Base-by-base conservation (phyloP, 1,140 invertebrate genomes). In the Ladona fulva region DNA sequence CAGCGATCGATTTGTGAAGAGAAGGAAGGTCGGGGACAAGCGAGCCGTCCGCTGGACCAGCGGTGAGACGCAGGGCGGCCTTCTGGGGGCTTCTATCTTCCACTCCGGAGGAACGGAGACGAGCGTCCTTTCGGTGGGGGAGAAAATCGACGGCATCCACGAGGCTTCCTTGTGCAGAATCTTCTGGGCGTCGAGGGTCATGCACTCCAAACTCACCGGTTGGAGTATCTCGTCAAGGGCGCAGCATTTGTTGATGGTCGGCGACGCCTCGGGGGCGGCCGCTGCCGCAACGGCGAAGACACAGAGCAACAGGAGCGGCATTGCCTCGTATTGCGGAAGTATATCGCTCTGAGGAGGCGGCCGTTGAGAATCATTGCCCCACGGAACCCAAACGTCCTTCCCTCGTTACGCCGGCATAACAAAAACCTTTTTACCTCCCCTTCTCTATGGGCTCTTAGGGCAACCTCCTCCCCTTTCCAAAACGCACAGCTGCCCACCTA, bases 1-100 rank as follows among this genome's bases (percentile, higher is more conserved):
- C 22, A 89, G 82, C 0, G 86, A 87, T 0, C 90, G 91, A 80
- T 88, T 88, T 22, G 88, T 88, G 22, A 89, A 86, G 0, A 89
- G 80, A 0, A 89, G 76, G 66, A 87, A 87, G 6, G 12, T 74
- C 22, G 74, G 85, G 80, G 76, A 82, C 81, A 78, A 84, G 81
- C 79, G 86, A 75, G 80, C 83, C 78, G 80, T 82, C 79, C 77
- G 80, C 78, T 82, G 81, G n/a, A 76, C 83, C 74, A 73, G 81
- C 76, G 77, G 78, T 11, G 42, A 10, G 42, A 12, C 24, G 79
- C 90, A 90, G 0, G 29, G 76, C 19, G 84, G 89, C 78, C 80
- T 82, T 25, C 12, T 80, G 44, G 77, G 82, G 77, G 84, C 83
- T 0, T 81, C 74, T 11, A 88, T 78, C 6, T 81, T 80, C 89